Evolutionary conservation across 2,888 invertebrate species (phyloP), one percentile per base, ranked within the genome.

Genomic region (Micropterix aruncella): DNA sequence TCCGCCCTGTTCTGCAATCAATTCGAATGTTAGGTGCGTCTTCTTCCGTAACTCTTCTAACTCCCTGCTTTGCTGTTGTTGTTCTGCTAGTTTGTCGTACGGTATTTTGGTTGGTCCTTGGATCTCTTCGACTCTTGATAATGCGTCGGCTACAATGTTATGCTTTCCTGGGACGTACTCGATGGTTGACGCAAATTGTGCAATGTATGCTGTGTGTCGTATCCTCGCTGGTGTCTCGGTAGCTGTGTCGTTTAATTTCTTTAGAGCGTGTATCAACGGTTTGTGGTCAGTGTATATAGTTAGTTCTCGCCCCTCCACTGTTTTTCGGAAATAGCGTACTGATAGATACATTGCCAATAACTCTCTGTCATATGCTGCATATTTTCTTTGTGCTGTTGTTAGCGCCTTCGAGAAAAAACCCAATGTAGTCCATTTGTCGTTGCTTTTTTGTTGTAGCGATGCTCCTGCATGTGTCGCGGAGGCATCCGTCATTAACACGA

Each of bases 251-350:
- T 27, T 27, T 12, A 7, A 7, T 12, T 27, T 27, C 12, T 12
- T 12, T 12, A 27, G 27, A 12, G 50, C 46, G 38, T 27, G 47
- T 1, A 18, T 42, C 7, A 49, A 42, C 3, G 49, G 50, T 36
- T 50, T 49, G 40, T 53, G 53, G 18, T 54, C 53, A 0, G 52
- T 53, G 16, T 43, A 52, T 3, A 53, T 37, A 2, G 37, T 47
- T 2, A 50, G 2, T 2, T 43, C 19, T 27, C 48, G 38, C 27
- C 27, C 27, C 12, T 52, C 52, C 1, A 48, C 2, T 49, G 50
- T 46, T 14, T 46, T 18, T 12, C 44, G 41, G 40, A n/a, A n/a
- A n/a, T n/a, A n/a, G n/a, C n/a, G n/a, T n/a, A n/a, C n/a, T n/a
- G n/a, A n/a, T n/a, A n/a, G n/a, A n/a, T n/a, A n/a, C n/a, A n/a